phyloP scores from a whole-genome alignment of 1,140 invertebrate species.

The Heliconius melpomene region DNA sequence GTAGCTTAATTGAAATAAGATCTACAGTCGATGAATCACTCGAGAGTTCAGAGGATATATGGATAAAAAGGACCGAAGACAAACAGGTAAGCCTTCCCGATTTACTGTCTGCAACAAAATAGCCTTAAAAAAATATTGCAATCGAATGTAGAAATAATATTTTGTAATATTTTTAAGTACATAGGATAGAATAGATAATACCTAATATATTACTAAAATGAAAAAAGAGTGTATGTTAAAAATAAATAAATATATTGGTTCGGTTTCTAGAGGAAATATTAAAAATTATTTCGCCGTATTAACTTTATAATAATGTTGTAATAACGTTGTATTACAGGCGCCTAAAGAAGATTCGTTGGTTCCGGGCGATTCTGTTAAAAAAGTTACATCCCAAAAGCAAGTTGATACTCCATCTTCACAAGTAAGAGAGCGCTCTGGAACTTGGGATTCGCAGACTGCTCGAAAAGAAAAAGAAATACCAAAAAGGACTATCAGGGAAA shows the following conservation, averaged over 20 bases:
- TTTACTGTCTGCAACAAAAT: neutral
- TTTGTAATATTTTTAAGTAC: too few species aligned
- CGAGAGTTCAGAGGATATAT: slow-evolving; percentile 84
- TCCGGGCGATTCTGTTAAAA: slow-evolving; percentile 30
- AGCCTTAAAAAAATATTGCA: too few species aligned
- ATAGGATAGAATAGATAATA: too few species aligned
- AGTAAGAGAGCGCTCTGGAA: slow-evolving; percentile 77
- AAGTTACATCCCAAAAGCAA: slow-evolving; percentile 24
- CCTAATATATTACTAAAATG: too few species aligned
- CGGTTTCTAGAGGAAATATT: too few species aligned
- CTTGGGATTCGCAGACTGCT: slow-evolving; percentile 83
- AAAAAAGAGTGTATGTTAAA: too few species aligned
- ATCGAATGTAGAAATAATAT: too few species aligned
- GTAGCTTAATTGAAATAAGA: slow-evolving; percentile 90
- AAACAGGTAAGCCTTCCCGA: slow-evolving; percentile 62
- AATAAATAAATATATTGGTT: too few species aligned
- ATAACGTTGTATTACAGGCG: slow-evolving; percentile 28
- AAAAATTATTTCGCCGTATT: too few species aligned
- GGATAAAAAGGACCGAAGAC: slow-evolving; percentile 84
- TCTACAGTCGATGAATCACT: slow-evolving; percentile 84
- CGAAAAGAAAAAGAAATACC: slow-evolving; percentile 61
- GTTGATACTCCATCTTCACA: slow-evolving; percentile 17
- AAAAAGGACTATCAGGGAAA: slow-evolving; percentile 56
- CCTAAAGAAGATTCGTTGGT: slow-evolving; percentile 33
- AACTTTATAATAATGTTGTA: neutral